phyloP scores from a whole-genome alignment of 2,888 invertebrate genomes.

The Heliconius ethilla region DNA sequence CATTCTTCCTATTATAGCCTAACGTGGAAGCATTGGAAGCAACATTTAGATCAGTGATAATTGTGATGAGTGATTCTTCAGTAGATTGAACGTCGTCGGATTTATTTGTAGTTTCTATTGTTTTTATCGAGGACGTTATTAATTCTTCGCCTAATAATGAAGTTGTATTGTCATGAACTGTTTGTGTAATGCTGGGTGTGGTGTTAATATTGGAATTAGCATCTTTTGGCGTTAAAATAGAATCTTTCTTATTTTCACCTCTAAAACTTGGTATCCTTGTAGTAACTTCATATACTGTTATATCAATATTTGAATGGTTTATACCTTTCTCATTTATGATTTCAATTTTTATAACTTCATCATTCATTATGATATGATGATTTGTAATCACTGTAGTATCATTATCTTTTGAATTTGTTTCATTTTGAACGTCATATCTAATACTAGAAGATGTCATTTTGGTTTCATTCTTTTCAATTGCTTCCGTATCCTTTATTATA shows the following conservation, averaged over 20 bases:
- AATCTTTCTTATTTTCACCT: constrained; percentile 42
- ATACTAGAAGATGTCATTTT: not conserved
- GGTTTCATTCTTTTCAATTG: constrained; percentile 47
- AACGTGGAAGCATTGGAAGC: constrained; percentile 22
- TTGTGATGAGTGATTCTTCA: constrained; percentile 36
- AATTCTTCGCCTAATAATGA: constrained; percentile 30
- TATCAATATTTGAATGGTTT: constrained; percentile 49
- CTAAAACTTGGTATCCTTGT: constrained; percentile 60
- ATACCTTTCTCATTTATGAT: constrained; percentile 52
- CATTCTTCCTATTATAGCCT: constrained; percentile 19
- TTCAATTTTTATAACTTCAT: constrained; percentile 48
- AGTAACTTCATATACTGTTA: constrained; percentile 60
- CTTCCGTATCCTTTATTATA: constrained; percentile 62
- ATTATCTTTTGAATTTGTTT: constrained; percentile 24
- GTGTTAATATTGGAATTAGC: not conserved
- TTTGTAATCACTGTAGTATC: constrained; percentile 28
- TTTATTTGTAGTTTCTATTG: constrained; percentile 35
- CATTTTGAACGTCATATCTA: not conserved
- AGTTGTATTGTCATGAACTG: constrained; percentile 9
- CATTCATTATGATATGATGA: constrained; percentile 41
- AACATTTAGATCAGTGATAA: constrained; percentile 41
- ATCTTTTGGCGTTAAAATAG: constrained; percentile 5
- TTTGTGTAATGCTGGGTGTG: not conserved
- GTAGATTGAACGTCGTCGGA: constrained; percentile 28
- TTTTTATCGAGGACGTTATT: constrained; percentile 32